Evolutionary conservation across 2,797 vertebrate genomes (phyloP).

Genomic region (Sandelia bainsii): DNA sequence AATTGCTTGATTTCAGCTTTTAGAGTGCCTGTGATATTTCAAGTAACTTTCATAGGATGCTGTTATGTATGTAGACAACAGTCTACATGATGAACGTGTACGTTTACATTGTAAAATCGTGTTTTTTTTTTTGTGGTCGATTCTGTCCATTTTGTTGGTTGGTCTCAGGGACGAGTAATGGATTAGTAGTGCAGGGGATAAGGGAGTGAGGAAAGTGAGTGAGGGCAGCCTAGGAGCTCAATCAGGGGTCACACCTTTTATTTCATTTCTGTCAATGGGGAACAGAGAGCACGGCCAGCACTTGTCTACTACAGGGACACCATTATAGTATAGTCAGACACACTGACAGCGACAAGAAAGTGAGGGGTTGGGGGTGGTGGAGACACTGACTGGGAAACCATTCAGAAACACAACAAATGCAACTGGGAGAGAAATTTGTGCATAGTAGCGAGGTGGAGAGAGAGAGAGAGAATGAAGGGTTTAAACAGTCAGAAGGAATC

Average conservation of each 20-base stretch:
- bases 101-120: background rate
- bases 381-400: constrained; percentile 31
- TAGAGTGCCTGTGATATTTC: background rate
- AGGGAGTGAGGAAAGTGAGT: constrained; percentile 23
- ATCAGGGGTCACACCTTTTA: constrained; percentile 57
- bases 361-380: background rate
- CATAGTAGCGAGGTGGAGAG: constrained; percentile 1
- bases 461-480: constrained; percentile 22
- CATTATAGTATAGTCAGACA: constrained; percentile 29
- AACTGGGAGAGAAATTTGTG: background rate
- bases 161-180: constrained; percentile 45
- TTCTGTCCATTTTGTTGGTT: constrained; percentile 10
- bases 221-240: constrained; percentile 43
- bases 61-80: constrained; percentile 1
- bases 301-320: constrained; percentile 44
- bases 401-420: constrained; percentile 24
- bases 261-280: constrained; percentile 57
- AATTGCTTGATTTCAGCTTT: constrained; percentile 27
- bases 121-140: background rate
- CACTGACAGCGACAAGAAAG: constrained; percentile 41
- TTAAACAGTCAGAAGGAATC: constrained; percentile 14
- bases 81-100: background rate
- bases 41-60: background rate
- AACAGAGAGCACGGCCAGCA: constrained; percentile 41
- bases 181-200: constrained; percentile 26